Percentiles rank a stretch among this genome's conserved stretches.
phyloP scores from a whole-genome alignment of 1,140 invertebrate genomes.

The Sycobia sp. region DNA sequence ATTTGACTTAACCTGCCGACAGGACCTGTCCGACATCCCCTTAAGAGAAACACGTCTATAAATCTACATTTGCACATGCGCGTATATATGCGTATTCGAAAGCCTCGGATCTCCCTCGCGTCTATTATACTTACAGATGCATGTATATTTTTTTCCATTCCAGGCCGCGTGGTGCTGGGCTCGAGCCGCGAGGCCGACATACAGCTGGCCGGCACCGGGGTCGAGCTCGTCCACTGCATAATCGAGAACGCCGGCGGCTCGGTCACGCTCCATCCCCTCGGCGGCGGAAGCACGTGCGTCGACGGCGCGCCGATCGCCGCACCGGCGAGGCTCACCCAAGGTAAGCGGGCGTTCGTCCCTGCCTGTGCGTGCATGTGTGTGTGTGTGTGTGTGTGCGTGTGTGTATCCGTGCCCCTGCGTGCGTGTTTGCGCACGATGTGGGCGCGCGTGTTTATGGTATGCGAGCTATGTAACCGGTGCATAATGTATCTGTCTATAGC shows the following conservation, averaged over 20 bases:
- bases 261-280: conserved; percentile 79
- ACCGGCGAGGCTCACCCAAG: conserved; percentile 76
- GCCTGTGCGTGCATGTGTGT: background rate
- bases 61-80: too few relatives aligned
- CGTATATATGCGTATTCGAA: too few relatives aligned
- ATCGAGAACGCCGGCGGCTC: conserved; percentile 82
- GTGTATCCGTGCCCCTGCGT: background rate
- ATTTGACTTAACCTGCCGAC: too few relatives aligned
- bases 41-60: too few relatives aligned
- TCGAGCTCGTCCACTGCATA: conserved; percentile 80
- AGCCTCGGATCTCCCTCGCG: too few relatives aligned
- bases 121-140: too few relatives aligned
- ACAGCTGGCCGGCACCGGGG: conserved; percentile 78
- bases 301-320: conserved; percentile 71
- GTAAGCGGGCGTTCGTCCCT: conserved; percentile 63
- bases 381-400: too few relatives aligned
- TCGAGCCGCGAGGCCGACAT: conserved; percentile 78
- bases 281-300: conserved; percentile 71
- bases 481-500: too few relatives aligned
- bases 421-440: background rate
- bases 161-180: conserved; percentile 78
- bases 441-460: too few relatives aligned
- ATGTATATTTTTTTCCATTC: conserved; percentile 38
- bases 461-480: too few relatives aligned
- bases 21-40: too few relatives aligned